A percentile compares a stretch with the other conserved stretches of the same genome.
Evolutionary conservation across 37 sponge, comb jelly and placozoan genomes (phyloP).

Genomic region (Beroe forskalii): DNA sequence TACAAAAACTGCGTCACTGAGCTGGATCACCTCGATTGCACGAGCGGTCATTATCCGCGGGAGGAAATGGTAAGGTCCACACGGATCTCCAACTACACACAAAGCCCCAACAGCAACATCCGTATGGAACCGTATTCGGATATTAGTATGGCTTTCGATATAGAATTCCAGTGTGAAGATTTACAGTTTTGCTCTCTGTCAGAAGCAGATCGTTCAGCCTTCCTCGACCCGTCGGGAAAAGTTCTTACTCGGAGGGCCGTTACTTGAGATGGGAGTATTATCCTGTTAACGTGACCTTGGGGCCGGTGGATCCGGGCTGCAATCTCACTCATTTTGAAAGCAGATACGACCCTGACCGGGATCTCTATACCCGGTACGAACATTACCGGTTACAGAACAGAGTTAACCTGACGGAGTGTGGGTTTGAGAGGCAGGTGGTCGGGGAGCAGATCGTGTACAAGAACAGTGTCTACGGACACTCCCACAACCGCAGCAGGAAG

Average conservation of each 20-base stretch:
- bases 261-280: not conserved
- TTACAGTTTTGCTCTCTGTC: not conserved
- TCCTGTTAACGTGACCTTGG: not conserved
- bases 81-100: not conserved
- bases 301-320: not conserved
- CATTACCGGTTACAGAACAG: too few species aligned
- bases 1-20: not conserved
- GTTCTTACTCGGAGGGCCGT: not conserved
- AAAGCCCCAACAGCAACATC: not conserved
- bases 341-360: too few species aligned
- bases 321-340: not conserved
- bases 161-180: not conserved
- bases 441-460: not conserved
- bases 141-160: not conserved
- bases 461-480: not conserved
- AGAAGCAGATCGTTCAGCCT: not conserved
- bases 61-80: not conserved
- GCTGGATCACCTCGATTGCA: not conserved
- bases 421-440: not conserved
- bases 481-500: not conserved
- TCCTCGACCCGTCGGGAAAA: not conserved
- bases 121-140: not conserved
- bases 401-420: not conserved
- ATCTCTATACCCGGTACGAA: not conserved
- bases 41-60: not conserved